These are phyloP conservation scores for Cyrtorhinus lividipennis DNA, from an alignment of 1,140 invertebrate species.

Conservation along the genomic window DNA sequence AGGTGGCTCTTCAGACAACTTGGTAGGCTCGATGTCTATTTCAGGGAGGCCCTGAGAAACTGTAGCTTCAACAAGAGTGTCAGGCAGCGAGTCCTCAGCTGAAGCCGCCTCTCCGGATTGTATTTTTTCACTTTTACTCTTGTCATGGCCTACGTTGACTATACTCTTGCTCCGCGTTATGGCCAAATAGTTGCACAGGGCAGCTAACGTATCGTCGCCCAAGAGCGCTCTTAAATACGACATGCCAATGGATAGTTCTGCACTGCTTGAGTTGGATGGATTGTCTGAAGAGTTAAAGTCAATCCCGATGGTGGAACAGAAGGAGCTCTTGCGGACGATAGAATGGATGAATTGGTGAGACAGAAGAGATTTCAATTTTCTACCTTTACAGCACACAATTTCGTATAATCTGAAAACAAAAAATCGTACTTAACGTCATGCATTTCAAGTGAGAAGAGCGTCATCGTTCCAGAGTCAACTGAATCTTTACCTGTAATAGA, in stretches of 20 bases:
- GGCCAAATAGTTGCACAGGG: constrained; percentile 51
- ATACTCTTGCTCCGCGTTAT: constrained; percentile 48
- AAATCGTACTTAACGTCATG: constrained; percentile 19
- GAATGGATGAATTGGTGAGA: constrained; percentile 11
- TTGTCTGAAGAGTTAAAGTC: constrained; percentile 30
- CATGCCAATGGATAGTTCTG: not conserved
- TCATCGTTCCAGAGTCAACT: not conserved
- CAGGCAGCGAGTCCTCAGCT: not conserved
- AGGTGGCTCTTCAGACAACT: not conserved
- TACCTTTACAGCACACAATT: constrained; percentile 43
- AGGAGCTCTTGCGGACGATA: constrained; percentile 21
- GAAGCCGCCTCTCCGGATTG: not conserved
- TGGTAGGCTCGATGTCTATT: not conserved
- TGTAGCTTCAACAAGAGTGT: not conserved
- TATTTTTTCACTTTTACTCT: not conserved
- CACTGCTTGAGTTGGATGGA: not conserved
- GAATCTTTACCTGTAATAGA: constrained; percentile 24
- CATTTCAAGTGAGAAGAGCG: not conserved
- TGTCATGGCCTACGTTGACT: constrained; percentile 34
- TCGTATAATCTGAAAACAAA: constrained; percentile 47
- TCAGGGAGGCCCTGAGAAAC: not conserved
- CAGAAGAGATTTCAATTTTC: constrained; percentile 20
- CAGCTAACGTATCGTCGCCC: constrained; percentile 45
- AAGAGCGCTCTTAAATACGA: constrained; percentile 30
- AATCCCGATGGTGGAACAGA: constrained; percentile 33